phyloP scores from a whole-genome alignment of 2,888 invertebrate species.

The Pterostichus madidus region DNA sequence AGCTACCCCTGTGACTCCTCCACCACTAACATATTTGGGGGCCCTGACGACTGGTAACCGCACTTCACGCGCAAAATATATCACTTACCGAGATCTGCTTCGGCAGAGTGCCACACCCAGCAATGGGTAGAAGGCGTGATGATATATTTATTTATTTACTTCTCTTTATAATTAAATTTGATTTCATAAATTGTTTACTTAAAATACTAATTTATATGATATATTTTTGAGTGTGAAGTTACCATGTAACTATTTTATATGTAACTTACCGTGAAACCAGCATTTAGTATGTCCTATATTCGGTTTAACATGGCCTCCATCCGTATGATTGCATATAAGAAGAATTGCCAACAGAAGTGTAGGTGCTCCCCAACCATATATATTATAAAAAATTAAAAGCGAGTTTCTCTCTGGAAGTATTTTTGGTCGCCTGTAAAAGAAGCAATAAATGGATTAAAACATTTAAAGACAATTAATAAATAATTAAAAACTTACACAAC shows the following conservation, averaged over 20 bases:
- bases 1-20: too few relatives aligned
- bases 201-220: too few relatives aligned
- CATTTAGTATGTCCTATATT: conserved; percentile 81
- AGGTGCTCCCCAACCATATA: conserved; percentile 82
- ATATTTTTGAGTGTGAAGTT: too few relatives aligned
- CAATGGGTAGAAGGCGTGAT: too few relatives aligned
- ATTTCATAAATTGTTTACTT: too few relatives aligned
- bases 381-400: conserved; percentile 80
- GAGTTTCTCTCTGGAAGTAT: conserved; percentile 78
- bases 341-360: conserved; percentile 78
- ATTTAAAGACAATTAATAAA: neutral
- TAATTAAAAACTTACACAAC: conserved; percentile 80
- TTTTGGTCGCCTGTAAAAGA: conserved; percentile 72
- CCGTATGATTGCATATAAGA: conserved; percentile 79
- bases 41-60: too few relatives aligned
- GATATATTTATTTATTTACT: too few relatives aligned
- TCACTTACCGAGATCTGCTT: too few relatives aligned
- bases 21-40: too few relatives aligned
- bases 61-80: too few relatives aligned
- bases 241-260: neutral
- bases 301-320: conserved; percentile 80
- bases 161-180: too few relatives aligned
- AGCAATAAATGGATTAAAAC: neutral
- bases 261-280: conserved; percentile 83
- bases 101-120: too few relatives aligned